These are phyloP conservation scores for Dynastes maya DNA, from an alignment of 2,888 invertebrate species.

Conservation along the genomic window DNA sequence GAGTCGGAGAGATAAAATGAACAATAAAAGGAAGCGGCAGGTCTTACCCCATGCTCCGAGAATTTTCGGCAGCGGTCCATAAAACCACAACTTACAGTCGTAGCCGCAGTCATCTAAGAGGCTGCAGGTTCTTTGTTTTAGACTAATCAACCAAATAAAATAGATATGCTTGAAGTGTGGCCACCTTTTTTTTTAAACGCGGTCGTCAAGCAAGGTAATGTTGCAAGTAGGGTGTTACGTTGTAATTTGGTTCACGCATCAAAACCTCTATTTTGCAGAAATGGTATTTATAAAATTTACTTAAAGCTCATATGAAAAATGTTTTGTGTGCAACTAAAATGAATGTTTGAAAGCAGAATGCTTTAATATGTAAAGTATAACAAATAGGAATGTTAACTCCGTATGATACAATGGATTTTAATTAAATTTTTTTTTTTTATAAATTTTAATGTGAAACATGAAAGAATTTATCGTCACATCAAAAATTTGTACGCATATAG, in stretches of 20 bases:
- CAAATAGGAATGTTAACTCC: too few species aligned
- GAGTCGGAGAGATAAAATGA: constrained; percentile 24
- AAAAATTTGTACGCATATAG: too few species aligned
- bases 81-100: constrained; percentile 59
- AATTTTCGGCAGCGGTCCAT: constrained; percentile 54
- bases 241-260: constrained; percentile 37
- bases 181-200: constrained; percentile 18
- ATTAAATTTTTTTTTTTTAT: too few species aligned
- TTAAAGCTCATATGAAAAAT: too few species aligned
- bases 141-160: constrained; percentile 61
- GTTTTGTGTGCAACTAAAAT: too few species aligned
- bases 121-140: constrained; percentile 59
- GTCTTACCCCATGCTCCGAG: constrained; percentile 8
- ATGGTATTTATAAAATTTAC: too few species aligned
- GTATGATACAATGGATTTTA: too few species aligned
- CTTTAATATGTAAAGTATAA: too few species aligned
- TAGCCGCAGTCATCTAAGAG: constrained; percentile 49
- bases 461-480: too few species aligned
- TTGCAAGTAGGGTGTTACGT: constrained; percentile 36
- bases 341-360: too few species aligned
- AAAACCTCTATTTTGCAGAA: constrained; percentile 12
- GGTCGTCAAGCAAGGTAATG: constrained; percentile 34
- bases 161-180: constrained; percentile 54
- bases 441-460: too few species aligned
- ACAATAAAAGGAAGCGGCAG: constrained; percentile 29